Conservation (phyloP, 2,113 vertebrate genomes). For the human (Homo sapiens) region DNA sequence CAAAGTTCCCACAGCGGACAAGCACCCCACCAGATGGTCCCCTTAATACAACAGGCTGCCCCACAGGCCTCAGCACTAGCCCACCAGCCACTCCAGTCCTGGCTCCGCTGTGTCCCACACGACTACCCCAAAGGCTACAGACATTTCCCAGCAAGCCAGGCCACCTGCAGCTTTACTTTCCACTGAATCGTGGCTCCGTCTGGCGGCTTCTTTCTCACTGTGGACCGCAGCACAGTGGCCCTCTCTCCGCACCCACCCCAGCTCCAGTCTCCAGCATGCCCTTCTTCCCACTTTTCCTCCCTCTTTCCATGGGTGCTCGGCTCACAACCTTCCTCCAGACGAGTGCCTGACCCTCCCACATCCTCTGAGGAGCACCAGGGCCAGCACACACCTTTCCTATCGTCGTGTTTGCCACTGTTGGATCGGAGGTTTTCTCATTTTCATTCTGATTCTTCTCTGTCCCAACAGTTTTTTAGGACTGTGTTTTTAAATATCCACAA, state of each 20-base stretch:
- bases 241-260: fast-evolving
- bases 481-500: neutral
- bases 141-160: fast-evolving
- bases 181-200: fast-evolving
- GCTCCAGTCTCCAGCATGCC: no score
- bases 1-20: neutral
- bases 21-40: no score
- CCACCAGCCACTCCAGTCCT: neutral
- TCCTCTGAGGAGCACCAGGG: neutral
- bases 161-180: no score
- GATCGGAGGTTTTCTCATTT: neutral
- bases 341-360: no score
- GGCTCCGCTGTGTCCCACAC: fast-evolving
- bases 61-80: neutral
- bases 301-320: fast-evolving
- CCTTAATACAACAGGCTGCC: neutral
- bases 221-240: neutral
- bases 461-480: neutral
- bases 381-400: neutral
- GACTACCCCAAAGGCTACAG: no score
- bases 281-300: fast-evolving
- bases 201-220: neutral
- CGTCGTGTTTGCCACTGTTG: fast-evolving
- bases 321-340: neutral
- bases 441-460: neutral